A percentile compares a stretch with the other conserved stretches of the same genome.
Conservation (phyloP, 2,888 invertebrate species). For the Rhyacophila evoluta region DNA sequence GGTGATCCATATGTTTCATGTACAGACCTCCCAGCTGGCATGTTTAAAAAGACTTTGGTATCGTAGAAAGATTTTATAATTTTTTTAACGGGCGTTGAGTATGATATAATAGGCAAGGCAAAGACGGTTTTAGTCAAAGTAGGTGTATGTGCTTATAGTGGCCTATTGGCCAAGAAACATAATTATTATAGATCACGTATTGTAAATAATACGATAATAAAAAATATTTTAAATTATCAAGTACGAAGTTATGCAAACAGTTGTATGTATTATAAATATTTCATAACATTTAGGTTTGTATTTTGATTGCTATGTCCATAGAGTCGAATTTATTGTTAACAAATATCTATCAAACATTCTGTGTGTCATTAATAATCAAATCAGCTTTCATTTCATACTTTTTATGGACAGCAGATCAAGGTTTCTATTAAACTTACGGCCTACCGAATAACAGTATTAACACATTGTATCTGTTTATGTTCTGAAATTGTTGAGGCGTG, state of each 20-base stretch:
- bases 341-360: conserved; percentile 13
- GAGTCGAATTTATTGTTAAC: background rate
- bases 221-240: no score
- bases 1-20: no score
- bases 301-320: background rate
- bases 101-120: no score
- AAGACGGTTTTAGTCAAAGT: no score
- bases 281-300: background rate
- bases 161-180: no score
- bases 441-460: background rate
- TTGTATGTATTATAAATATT: background rate
- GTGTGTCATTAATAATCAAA: background rate
- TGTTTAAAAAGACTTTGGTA: no score
- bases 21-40: no score
- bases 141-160: no score
- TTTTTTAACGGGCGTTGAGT: no score
- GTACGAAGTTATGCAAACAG: background rate
- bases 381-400: background rate
- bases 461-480: background rate
- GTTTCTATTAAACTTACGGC: background rate
- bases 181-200: no score
- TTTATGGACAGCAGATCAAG: conserved; percentile 16
- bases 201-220: no score
- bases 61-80: no score
- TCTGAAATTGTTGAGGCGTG: background rate